Base-by-base conservation (phyloP, 2,113 vertebrate species). In the Jaculus jaculus region DNA sequence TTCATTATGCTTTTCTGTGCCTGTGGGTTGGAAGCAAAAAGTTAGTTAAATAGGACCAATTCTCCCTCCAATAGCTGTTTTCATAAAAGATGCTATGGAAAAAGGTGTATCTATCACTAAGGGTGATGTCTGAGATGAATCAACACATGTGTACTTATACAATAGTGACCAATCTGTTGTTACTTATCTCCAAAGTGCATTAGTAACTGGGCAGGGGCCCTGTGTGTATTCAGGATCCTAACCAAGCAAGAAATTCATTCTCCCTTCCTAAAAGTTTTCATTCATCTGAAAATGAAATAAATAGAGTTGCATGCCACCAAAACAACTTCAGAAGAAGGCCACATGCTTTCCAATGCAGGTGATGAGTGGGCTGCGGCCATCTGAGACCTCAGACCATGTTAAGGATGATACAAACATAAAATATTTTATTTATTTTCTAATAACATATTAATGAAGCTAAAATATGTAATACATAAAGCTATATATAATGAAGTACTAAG, bases 11-110 rank as follows among this genome's bases (percentile, higher is more conserved):
- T 97, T 61, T 96, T 21, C 30, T 93, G 4, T 89, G 91, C 88
- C 94, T 92, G 77, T 93, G 89, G 94, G 68, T 94, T 92, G n/a
- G 51, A 91, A 96, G 68, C 77, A 95, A 90, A 90, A 97, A 96
- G 89, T 94, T 97, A 97, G 97, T 97, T 97, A 95, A 94, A 86
- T 61, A 92, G 77, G 73, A 87, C 77, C 84, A 91, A 68, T 94
- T 96, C 89, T 95, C 66, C 47, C 84, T 93, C 34, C 68, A 93
- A n/a, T 84, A 94, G 65, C 75, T 94, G 81, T 93, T 97, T 93
- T 90, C 73, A 94, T 89, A 88, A 94, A 96, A 87, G 84, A 89
- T 79, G 77, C 47, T 93, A 26, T 3, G 39, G 68, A 30, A 61
- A 91, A 91, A 92, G 78, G 84, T 60, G 71, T 91, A 69, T 96